A percentile compares a stretch with the other conserved stretches of the same genome.
Conservation (phyloP, 2,113 vertebrate genomes). For the Agapornis roseicollis region DNA sequence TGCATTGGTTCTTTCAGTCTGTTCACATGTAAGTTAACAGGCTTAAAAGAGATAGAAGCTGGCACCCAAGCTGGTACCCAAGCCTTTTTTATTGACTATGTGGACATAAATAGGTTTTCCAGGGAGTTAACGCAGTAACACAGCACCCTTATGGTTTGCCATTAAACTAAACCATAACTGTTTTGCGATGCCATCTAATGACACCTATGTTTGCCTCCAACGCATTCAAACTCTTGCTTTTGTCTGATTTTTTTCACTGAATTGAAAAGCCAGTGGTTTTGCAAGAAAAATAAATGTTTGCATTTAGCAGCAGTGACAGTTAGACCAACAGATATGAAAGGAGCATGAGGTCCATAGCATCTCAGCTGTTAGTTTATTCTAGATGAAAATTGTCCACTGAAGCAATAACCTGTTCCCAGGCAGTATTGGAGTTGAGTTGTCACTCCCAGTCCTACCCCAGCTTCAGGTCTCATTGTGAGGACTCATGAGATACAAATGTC, state of each 20-base stretch:
- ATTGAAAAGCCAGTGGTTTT: not conserved
- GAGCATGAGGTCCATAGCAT: not conserved
- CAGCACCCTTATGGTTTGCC: not conserved
- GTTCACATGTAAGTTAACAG: not conserved
- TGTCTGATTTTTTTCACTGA: not conserved
- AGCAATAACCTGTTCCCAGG: not conserved
- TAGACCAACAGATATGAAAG: not conserved
- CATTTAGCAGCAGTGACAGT: not conserved
- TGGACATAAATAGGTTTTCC: not conserved
- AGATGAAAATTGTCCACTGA: not conserved
- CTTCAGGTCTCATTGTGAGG: not conserved
- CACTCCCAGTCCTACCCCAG: not conserved
- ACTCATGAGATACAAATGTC: not conserved
- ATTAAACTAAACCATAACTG: not conserved
- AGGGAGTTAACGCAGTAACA: fast-evolving
- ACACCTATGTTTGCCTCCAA: not conserved
- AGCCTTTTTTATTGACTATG: not conserved
- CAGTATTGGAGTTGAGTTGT: not conserved
- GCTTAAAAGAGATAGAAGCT: not conserved
- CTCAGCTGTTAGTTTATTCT: not conserved
- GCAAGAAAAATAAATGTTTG: not conserved
- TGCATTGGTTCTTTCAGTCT: not conserved
- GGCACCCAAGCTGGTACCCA: not conserved
- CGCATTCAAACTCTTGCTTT: not conserved
- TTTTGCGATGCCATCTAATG: conserved; percentile 55